Evolutionary conservation across 2,113 vertebrate species (phyloP), one percentile per base, ranked within the genome.

Genomic region (Nibea albiflora): DNA sequence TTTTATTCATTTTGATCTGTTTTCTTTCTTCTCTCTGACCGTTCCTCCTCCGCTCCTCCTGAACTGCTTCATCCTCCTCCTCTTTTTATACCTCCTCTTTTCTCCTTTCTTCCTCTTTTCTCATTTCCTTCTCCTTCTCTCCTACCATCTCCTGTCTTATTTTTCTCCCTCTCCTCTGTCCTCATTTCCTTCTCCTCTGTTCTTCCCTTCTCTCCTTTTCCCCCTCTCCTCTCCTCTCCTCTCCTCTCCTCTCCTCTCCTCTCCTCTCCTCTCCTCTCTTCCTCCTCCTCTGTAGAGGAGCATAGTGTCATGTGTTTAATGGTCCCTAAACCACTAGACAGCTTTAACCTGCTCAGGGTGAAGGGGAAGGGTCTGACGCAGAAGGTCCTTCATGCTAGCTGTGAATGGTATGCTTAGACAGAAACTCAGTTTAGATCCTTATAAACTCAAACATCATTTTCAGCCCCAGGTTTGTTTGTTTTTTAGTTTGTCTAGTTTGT

Each of bases 251-350:
- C 3, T 58, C 63, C 11, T 26, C 19, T 72, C 4, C 87, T 26
- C 1, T 22, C 12, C 42, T 58, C 24, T 46, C 17, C 5, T 35
- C 12, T 47, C 11, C 90, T 92, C 89, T 93, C 85, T 91, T 89
- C 85, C 89, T 88, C 90, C 92, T 92, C 87, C 79, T 74, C 89
- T 83, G 60, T 70, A 98, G 97, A 97, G 96, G 97, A 97, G 94
- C 96, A 96, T 93, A 96, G 95, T 96, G 95, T 94, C 91, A 93
- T 97, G 95, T 97, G 95, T 96, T 95, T 97, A 88, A 96, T 96
- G 94, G 96, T 97, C 91, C 96, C 96, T 94, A 97, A 97, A 94
- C 96, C 95, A 85, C 88, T 96, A 96, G 97, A 97, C 96, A 96
- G 92, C 95, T 95, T 96, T 93, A 96, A 96, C 94, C 95, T 95